Evolutionary conservation across 2,888 invertebrate genomes (phyloP).

Genomic region (Alitta virens): DNA sequence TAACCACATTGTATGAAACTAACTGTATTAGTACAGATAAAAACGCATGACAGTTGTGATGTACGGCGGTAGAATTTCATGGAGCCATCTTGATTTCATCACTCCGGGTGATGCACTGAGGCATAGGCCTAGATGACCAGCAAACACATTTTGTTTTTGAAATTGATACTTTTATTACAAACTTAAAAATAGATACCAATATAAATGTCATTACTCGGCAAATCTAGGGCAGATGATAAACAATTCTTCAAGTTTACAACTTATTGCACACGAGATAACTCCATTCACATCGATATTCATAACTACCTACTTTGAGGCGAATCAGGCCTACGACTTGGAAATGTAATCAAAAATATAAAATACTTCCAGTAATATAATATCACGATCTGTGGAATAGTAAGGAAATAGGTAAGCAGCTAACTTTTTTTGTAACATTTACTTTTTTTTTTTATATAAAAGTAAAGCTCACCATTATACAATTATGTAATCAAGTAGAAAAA

Average conservation of each 20-base stretch:
- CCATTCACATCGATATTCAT: not conserved
- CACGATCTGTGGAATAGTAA: not conserved
- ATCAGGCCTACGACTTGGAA: not conserved
- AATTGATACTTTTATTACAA: conserved; percentile 54
- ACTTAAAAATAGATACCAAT: conserved; percentile 51
- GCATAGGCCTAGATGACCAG: too few relatives aligned
- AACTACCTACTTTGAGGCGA: not conserved
- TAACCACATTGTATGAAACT: too few relatives aligned
- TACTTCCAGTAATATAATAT: not conserved
- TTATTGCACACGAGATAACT: conserved; percentile 16
- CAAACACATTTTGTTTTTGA: too few relatives aligned
- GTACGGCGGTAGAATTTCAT: too few relatives aligned
- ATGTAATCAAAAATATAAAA: not conserved
- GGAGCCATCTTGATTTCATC: too few relatives aligned
- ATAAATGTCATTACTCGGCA: conserved; percentile 29
- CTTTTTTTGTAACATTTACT: not conserved
- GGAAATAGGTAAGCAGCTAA: not conserved
- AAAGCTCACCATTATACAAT: not conserved
- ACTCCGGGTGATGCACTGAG: too few relatives aligned
- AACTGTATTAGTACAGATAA: too few relatives aligned
- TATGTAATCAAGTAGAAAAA: not conserved
- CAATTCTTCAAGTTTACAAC: not conserved
- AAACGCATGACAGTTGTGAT: too few relatives aligned
- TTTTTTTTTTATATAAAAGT: not conserved
- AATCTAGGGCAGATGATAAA: not conserved